These are phyloP conservation scores for Lutjanus argentimaculatus DNA, from an alignment of 2,797 vertebrate genomes.

Conservation along the genomic window DNA sequence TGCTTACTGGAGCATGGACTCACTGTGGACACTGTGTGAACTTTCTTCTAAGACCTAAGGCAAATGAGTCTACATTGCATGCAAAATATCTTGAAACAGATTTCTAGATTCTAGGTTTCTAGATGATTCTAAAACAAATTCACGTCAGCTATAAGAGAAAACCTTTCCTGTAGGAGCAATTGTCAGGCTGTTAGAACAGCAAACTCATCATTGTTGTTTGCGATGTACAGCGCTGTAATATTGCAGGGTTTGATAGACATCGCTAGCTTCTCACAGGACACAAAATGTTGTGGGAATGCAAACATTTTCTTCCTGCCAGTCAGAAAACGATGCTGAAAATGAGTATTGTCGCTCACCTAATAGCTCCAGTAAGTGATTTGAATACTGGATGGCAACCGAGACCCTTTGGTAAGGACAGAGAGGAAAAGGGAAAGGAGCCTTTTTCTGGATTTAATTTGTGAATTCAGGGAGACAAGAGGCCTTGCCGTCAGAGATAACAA, in stretches of 20 bases:
- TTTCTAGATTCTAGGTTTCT: background rate
- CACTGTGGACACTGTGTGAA: constrained; percentile 18
- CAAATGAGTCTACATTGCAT: constrained; percentile 12
- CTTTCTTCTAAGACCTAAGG: constrained; percentile 10
- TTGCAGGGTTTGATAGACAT: constrained; percentile 8
- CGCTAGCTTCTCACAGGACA: constrained; percentile 2
- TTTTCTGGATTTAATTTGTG: constrained; percentile 74
- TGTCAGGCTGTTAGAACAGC: background rate
- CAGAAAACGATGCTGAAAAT: constrained; percentile 32
- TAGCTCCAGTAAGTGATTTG: constrained; percentile 64
- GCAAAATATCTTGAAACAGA: no score
- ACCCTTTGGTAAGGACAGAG: constrained; percentile 39
- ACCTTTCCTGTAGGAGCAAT: background rate
- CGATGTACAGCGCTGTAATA: constrained; percentile 2
- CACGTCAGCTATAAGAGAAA: constrained; percentile 3
- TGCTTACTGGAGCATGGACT: constrained; percentile 16
- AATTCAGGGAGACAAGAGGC: constrained; percentile 71
- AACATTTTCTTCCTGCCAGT: constrained; percentile 47
- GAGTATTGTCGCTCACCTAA: constrained; percentile 54
- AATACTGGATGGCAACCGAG: constrained; percentile 63
- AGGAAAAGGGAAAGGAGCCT: constrained; percentile 23
- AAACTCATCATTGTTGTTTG: background rate
- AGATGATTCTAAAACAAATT: background rate
- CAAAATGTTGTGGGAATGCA: constrained; percentile 45
- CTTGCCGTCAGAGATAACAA: constrained; percentile 72